Base-by-base conservation (phyloP, 64 coral and sea anemone species). In the Pocillopora damicornis region DNA sequence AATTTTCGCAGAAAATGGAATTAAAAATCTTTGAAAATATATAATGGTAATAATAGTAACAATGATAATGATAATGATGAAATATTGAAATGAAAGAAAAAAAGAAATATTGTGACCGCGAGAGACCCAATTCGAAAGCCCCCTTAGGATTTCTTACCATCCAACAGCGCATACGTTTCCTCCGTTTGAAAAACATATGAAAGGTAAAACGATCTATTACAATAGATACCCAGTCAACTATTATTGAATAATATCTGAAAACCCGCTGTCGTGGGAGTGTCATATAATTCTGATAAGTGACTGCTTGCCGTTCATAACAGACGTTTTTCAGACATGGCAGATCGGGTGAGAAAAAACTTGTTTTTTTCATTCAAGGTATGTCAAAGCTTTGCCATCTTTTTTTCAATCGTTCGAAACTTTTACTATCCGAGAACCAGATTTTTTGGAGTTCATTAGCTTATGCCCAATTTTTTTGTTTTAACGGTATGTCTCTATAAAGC, bases 311-410 rank as follows among this genome's bases (percentile, higher is more conserved):
- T 62, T 20, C 9, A 20, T 64, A 14, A 64, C 36, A 61, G 60
- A 23, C 34, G 35, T 82, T 65, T 34, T 35, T 2, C 35, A 34
- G 79, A 65, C 1, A 0, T 82, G 16, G 25, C 30, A 30, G 30
- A 30, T 30, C 60, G 42, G 34, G 12, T 61, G 9, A 68, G 59
- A 11, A 66, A 42, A 67, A 17, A 15, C 61, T 66, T 35, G n/a
- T 82, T 62, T 82, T 38, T 26, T 64, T 13, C 30, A 30, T 66
- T 65, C 15, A 82, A 82, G 79, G 79, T 82, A 82, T 37, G 79
- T 7, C 16, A 38, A 18, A 68, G 17, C 2, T 64, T 23, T 59
- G 30, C 14, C 22, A 25, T 79, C 0, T 57, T n/a, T 22, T 68
- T 61, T 61, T 68, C 10, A 68, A 68, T 18, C 1, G 16, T 68